Evolutionary conservation across 2,797 vertebrate species (phyloP).

Genomic region (Sebastes hopkinsi): DNA sequence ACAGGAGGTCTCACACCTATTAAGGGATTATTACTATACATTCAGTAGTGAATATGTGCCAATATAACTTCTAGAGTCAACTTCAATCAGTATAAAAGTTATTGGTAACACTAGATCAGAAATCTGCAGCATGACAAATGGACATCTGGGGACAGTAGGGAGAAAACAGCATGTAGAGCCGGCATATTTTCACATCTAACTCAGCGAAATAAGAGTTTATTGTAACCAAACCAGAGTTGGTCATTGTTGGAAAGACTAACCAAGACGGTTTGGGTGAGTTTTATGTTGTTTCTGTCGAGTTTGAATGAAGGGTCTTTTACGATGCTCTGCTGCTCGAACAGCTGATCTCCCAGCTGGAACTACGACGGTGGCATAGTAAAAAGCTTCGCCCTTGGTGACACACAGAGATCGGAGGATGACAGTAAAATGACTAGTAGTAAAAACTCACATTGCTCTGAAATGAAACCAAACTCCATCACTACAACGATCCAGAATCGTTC

Average conservation of each 20-base stretch:
- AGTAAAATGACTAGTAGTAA: too few relatives aligned
- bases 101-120: not conserved
- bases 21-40: constrained; percentile 40
- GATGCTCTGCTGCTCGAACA: not conserved
- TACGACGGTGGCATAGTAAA: not conserved
- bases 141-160: not conserved
- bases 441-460: not conserved
- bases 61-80: not conserved
- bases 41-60: constrained; percentile 54
- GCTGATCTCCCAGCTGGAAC: not conserved
- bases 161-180: not conserved
- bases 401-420: not conserved
- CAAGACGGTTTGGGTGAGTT: not conserved
- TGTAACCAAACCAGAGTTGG: not conserved
- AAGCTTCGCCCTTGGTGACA: not conserved
- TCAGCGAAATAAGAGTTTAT: not conserved
- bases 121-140: not conserved
- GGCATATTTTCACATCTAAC: not conserved
- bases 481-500: not conserved
- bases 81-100: not conserved
- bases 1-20: constrained; percentile 5
- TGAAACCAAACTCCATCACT: not conserved
- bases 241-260: not conserved
- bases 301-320: not conserved
- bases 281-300: not conserved